These are phyloP conservation scores for Haemorhous mexicanus DNA, from an alignment of 2,113 vertebrate species.

Conservation along the genomic window DNA sequence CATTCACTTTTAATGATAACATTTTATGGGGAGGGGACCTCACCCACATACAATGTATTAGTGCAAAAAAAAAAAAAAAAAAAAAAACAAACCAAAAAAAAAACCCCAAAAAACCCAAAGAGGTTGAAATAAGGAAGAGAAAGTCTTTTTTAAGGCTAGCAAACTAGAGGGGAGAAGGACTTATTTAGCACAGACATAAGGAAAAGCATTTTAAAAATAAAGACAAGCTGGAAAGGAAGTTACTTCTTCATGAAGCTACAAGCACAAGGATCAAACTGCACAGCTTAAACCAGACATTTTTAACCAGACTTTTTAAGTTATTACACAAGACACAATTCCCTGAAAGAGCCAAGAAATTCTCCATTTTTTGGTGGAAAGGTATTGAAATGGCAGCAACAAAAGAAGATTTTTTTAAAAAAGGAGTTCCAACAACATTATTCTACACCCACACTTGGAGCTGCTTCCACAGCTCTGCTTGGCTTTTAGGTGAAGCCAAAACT, in stretches of 20 bases:
- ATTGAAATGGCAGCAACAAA: not conserved
- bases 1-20: not conserved
- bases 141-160: not conserved
- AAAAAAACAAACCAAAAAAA: not conserved
- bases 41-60: not conserved
- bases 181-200: not conserved
- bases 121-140: not conserved
- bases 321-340: not conserved
- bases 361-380: conserved; percentile 70
- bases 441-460: not conserved
- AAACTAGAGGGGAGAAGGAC: not conserved
- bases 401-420: not conserved
- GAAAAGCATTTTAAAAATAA: not conserved
- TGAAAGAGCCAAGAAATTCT: not conserved
- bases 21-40: not conserved
- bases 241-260: not conserved
- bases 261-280: not conserved
- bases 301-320: not conserved
- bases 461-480: not conserved
- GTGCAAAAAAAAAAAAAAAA: not conserved
- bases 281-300: not conserved
- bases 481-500: not conserved
- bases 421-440: not conserved
- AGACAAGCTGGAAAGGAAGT: not conserved
- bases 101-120: not conserved